Evolutionary conservation across 2,797 vertebrate genomes (phyloP).

Genomic region (Chiroxiphia lanceolata): DNA sequence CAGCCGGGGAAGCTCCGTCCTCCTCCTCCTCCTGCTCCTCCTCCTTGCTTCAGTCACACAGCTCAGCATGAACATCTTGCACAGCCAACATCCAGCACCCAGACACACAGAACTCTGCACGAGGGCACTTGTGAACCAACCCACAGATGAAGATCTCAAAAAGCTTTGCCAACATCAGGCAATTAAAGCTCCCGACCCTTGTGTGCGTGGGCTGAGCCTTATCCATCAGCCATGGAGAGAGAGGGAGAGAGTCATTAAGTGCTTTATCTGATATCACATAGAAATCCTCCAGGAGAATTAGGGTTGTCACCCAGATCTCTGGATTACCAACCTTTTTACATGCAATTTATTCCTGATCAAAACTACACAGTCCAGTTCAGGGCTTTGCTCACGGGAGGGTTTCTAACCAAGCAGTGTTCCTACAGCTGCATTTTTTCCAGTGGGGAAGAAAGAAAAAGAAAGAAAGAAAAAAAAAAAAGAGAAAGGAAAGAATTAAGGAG

Average conservation of each 20-base stretch:
- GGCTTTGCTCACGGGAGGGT: neutral
- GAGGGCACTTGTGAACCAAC: accelerated
- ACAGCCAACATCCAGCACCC: neutral
- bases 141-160: neutral
- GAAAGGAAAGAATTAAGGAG: neutral
- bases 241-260: neutral
- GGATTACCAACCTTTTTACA: constrained; percentile 2
- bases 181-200: neutral
- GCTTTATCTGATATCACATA: neutral
- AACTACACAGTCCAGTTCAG: neutral
- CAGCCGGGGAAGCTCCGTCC: neutral
- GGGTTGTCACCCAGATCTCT: neutral
- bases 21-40: neutral
- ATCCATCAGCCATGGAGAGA: neutral
- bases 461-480: accelerated
- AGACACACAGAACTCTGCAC: neutral
- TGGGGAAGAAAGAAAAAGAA: neutral
- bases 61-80: accelerated
- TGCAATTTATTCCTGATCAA: neutral
- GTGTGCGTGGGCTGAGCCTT: neutral
- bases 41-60: neutral
- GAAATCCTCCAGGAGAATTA: neutral
- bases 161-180: neutral
- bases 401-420: neutral
- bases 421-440: neutral